Base-by-base conservation (phyloP, 2,113 vertebrate genomes). In the Dicerorhinus sumatrensis region DNA sequence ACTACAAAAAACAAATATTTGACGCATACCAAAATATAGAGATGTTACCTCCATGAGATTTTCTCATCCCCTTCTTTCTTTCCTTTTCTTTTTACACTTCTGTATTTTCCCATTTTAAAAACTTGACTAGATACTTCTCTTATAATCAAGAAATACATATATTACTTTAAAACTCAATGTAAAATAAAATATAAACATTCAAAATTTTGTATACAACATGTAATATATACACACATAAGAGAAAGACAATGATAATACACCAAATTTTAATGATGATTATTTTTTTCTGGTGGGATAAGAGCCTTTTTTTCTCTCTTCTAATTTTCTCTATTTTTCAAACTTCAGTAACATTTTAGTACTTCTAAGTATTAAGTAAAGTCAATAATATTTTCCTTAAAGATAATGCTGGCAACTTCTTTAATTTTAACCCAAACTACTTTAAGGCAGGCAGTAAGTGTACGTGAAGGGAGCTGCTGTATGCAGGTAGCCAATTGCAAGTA, bases 1-100 rank as follows among this genome's bases (percentile, higher is more conserved):
- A 91, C 91, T 93, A 67, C 58, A 70, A 81, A 72, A 73, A 94
- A 84, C 67, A 93, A 97, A 89, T 96, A 94, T 80, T 96, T 97
- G 90, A 75, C 80, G 75, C 21, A 88, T 60, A 65, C 12, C 84
- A 84, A 92, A 97, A 97, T 73, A 82, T 20, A 93, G n/a, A 93
- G 70, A 87, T 62, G 10, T 3, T 69, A 62, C 75, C 80, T 92
- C 56, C n/a, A 13, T 31, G 60, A 84, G 23, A 48, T 77, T 96
- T 76, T 60, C 81, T 86, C 60, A 21, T 27, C 70, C 33, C 25
- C 39, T 54, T 72, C 39, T 8, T 12, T 81, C 2, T 13, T 36
- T 21, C 8, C 33, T 51, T 9, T 73, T 93, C 20, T 60, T 51
- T 95, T 91, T 23, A 81, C 1, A 88, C 14, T 48, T 88, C 39